Base-by-base conservation (phyloP, 2,888 invertebrate species). In the Andrena bicolor region DNA sequence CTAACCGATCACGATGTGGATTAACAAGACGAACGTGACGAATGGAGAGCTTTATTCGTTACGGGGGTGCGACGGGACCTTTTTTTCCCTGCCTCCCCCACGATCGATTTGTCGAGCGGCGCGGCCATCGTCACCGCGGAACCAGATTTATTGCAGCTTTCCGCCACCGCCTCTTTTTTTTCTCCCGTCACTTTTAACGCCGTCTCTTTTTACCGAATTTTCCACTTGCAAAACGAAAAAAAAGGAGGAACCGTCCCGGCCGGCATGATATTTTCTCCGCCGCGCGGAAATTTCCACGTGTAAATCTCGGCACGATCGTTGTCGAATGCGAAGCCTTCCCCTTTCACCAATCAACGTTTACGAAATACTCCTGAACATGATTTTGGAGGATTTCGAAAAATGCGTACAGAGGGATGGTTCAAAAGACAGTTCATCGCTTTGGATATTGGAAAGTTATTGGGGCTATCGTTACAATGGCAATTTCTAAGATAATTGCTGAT, bases 11-110 rank as follows among this genome's bases (percentile, higher is more conserved):
- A 69, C 81, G 76, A 51, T 81, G 76, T 71, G 76, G 82, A 82
- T 82, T 82, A 82, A 82, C 82, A 82, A 81, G 82, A 82, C 81
- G 82, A 76, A 76, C 82, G 82, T 82, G 82, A 82, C 81, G 76
- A 82, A 82, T 82, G 72, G 82, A 76, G 72, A 72, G 81, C 81
- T 82, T 82, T 82, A 81, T 80, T 82, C 82, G 81, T 82, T 82
- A 82, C 82, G 60, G 51, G 41, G 23, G 16, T 41, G 41, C 23
- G 32, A 58, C 49, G 70, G 73, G 81, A 65, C 69, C 66, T 75
- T 75, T 82, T 82, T 66, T 32, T 28, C 32, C 10, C 23, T 23
- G 56, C 41, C 65, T 20, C 58, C 26, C 4, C 49, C 16, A 48
- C 77, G 49, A 83, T 82, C 82, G 83, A 82, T 82, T 83, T 82